A percentile compares a stretch with the other conserved stretches of the same genome.
Conservation (phyloP, 2,888 invertebrate genomes). For the Heliconius erato region DNA sequence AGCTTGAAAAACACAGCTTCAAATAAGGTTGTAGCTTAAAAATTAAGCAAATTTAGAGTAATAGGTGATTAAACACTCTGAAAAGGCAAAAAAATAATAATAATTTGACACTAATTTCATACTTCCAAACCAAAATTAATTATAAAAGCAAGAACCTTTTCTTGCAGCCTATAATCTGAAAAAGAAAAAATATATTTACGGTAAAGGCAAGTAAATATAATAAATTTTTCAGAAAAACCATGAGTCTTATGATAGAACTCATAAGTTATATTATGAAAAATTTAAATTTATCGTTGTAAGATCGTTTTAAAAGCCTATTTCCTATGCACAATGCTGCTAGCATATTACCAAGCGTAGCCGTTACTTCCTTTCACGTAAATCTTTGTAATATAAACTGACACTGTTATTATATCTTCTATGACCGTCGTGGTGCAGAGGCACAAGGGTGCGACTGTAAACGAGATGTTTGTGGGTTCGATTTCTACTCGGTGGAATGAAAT, state of each 20-base stretch:
- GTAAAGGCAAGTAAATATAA: not conserved
- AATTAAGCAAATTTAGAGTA: not conserved
- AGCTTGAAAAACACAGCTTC: not conserved
- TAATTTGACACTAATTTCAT: not conserved
- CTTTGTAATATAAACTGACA: constrained; percentile 39
- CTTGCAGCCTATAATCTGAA: not conserved
- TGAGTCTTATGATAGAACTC: constrained; percentile 1
- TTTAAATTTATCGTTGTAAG: constrained; percentile 54
- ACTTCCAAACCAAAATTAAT: no score
- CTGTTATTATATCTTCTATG: no score
- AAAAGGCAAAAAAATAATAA: not conserved
- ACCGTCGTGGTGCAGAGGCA: no score
- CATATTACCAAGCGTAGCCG: constrained; percentile 52
- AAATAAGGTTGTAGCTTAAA: not conserved
- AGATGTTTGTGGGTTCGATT: no score
- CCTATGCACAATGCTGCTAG: constrained; percentile 58
- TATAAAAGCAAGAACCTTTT: not conserved
- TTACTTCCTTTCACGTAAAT: constrained; percentile 55
- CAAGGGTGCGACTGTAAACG: no score
- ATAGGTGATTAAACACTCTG: not conserved
- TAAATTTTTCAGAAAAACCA: not conserved
- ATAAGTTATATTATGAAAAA: constrained; percentile 53
- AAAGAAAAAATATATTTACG: not conserved
- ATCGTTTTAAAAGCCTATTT: constrained; percentile 52
- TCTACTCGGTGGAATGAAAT: no score